Percentiles rank a stretch among this genome's conserved stretches.
These are phyloP conservation scores for Amia ocellicauda DNA, from an alignment of 2,113 vertebrate genomes.

Conservation along the genomic window DNA sequence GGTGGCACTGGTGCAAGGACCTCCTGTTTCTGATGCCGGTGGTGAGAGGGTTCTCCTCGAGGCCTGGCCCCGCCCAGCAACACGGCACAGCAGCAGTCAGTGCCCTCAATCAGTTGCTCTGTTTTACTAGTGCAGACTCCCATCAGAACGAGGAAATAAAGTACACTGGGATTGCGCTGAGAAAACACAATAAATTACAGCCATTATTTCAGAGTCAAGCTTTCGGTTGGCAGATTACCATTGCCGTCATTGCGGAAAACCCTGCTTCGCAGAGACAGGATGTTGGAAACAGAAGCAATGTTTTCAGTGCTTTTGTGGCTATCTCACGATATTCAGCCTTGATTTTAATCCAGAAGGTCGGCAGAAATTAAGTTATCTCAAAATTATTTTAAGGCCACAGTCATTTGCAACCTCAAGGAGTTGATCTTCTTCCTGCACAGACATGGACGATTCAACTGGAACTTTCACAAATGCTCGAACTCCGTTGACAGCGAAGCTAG, in stretches of 20 bases:
- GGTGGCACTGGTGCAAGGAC: too few species aligned
- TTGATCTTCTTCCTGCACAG: too few species aligned
- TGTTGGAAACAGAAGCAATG: too few species aligned
- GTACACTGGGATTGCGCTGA: conserved; percentile 39
- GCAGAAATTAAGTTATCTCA: too few species aligned
- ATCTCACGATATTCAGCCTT: too few species aligned
- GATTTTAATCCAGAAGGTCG: too few species aligned
- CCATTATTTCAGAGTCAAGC: conserved; percentile 32
- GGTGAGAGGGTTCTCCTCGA: conserved; percentile 18
- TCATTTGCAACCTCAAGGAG: too few species aligned
- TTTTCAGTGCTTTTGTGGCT: too few species aligned
- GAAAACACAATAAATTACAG: conserved; percentile 56
- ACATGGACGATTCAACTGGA: conserved; percentile 45
- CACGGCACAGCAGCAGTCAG: conserved; percentile 12
- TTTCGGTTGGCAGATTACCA: conserved; percentile 44
- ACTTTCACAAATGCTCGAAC: conserved; percentile 35
- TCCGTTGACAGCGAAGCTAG: too few species aligned
- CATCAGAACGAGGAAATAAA: conserved; percentile 39
- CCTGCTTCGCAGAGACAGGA: too few species aligned
- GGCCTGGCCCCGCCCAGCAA: conserved; percentile 6
- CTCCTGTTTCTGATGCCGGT: conserved; percentile 24
- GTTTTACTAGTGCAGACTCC: conserved; percentile 23
- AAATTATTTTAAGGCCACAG: too few species aligned
- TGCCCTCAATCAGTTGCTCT: conserved; percentile 25
- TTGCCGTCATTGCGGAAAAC: too few species aligned